Base-by-base conservation (phyloP, 2,113 vertebrate species). In the Oreochromis tanganicae region DNA sequence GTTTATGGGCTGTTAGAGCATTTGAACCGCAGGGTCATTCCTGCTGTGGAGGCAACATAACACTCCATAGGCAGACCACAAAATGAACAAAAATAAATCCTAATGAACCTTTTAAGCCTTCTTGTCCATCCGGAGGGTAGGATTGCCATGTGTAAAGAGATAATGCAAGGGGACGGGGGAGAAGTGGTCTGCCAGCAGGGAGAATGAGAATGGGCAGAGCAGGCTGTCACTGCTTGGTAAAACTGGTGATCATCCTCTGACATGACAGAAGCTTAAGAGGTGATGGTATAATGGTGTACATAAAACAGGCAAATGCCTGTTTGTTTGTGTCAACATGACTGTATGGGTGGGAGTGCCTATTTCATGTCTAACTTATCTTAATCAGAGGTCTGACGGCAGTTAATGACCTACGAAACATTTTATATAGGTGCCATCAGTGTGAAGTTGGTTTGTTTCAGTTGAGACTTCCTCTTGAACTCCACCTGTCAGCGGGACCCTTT, bases 81-180 rank as follows among this genome's bases (percentile, higher is more conserved):
- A 95, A 95, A 90, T 91, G 91, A 91, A 93, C 91, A 92, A 94
- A 96, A 95, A 96, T 96, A 96, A 95, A 95, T 92, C 91, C 88
- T 96, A 95, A 95, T 95, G 91, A 96, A 95, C 87, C 93, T 95
- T 95, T 96, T 94, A 93, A 92, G 92, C 89, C 88, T 81, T 81
- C 84, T 81, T 84, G 89, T 93, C 82, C 88, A 73, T 91, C 90
- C 85, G n/a, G 38, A 24, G 89, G 95, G 87, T 57, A 82, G 66
- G 82, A 87, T 80, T 41, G 27, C 85, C 81, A 83, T 82, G 90
- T 91, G 89, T 80, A 86, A 88, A 91, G 90, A 90, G 85, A 88
- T 95, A 94, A 96, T 95, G 89, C 81, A 85, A 92, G 80, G 52
- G 93, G 95, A 96, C 94, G 86, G 87, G 88, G 87, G 92, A 92